Evolutionary conservation across 2,888 invertebrate species (phyloP).

Genomic region (Choristoneura rosaceana): DNA sequence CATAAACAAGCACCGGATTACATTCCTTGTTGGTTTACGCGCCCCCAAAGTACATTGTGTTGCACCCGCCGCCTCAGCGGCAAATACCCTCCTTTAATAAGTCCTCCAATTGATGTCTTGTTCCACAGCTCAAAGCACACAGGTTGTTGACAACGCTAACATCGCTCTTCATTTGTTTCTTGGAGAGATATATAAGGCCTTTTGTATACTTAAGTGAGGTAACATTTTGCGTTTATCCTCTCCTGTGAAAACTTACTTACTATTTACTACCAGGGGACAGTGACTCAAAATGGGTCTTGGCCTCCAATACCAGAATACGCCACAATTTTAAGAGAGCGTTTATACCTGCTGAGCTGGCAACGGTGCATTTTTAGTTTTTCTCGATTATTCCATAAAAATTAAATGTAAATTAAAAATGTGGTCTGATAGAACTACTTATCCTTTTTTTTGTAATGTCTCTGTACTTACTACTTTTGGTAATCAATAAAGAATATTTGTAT

Average conservation of each 20-base stretch:
- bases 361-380: too few species aligned
- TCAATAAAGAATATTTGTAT: too few species aligned
- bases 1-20: constrained; percentile 39
- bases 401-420: too few species aligned
- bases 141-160: constrained; percentile 2
- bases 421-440: too few species aligned
- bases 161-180: constrained; percentile 6
- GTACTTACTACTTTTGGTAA: too few species aligned
- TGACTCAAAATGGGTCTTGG: too few species aligned
- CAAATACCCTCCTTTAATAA: constrained; percentile 58
- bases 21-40: constrained; percentile 46
- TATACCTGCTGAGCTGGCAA: too few species aligned
- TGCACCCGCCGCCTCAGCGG: constrained; percentile 45
- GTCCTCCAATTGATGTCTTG: constrained; percentile 8
- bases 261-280: too few species aligned
- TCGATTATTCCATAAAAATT: too few species aligned
- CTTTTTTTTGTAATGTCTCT: too few species aligned
- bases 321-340: too few species aligned
- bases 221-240: not conserved
- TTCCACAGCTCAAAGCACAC: constrained; percentile 38
- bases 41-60: constrained; percentile 64
- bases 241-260: not conserved
- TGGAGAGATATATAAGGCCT: not conserved
- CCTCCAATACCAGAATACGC: too few species aligned
- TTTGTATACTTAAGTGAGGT: not conserved